These are phyloP conservation scores for Oncorhynchus nerka DNA, from an alignment of 2,113 vertebrate genomes.

Conservation along the genomic window DNA sequence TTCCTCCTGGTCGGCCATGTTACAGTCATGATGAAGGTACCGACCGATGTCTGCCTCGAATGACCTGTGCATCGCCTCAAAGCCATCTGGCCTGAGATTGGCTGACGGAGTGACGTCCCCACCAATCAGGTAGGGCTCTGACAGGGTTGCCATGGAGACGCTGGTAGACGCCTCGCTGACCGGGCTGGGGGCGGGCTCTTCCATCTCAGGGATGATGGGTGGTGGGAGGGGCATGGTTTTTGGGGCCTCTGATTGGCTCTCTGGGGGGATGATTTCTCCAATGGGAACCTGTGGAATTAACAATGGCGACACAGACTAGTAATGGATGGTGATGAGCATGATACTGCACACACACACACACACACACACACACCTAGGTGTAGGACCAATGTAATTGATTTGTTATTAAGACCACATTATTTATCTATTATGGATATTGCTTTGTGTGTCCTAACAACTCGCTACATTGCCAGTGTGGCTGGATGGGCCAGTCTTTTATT, in stretches of 20 bases:
- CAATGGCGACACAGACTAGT: neutral
- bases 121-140: constrained; percentile 66
- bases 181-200: constrained; percentile 75
- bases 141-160: constrained; percentile 81
- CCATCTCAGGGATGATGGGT: constrained; percentile 37
- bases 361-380: no score
- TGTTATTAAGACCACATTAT: no score
- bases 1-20: neutral
- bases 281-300: constrained; percentile 59
- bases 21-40: neutral
- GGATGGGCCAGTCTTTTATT: no score
- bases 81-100: neutral
- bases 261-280: constrained; percentile 30
- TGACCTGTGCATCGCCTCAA: constrained; percentile 22
- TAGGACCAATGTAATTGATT: no score
- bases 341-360: no score
- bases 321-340: no score
- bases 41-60: constrained; percentile 26
- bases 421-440: no score
- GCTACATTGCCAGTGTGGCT: no score
- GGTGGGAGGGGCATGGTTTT: constrained; percentile 58
- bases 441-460: no score
- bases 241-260: constrained; percentile 20
- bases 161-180: constrained; percentile 83
- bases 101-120: constrained; percentile 58